These are phyloP conservation scores for Lottia scabra DNA, from an alignment of 2,888 invertebrate species.

Conservation along the genomic window DNA sequence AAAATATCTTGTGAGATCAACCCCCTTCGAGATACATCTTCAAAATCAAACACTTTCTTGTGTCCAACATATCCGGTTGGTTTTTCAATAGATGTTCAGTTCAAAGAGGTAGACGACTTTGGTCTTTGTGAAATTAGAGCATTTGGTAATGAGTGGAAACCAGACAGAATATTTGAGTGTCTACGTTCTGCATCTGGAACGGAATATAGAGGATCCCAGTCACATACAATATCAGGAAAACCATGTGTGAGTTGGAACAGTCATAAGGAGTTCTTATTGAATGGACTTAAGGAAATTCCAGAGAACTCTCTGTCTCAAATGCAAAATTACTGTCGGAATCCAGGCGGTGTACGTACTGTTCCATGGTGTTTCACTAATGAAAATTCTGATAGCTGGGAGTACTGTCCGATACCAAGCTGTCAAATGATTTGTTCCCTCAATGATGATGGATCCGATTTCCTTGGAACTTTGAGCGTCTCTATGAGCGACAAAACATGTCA, in stretches of 20 bases:
- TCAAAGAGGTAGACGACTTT: background rate
- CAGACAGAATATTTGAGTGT: constrained; percentile 9
- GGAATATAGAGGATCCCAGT: constrained; percentile 11
- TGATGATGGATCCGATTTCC: background rate
- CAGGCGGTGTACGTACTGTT: background rate
- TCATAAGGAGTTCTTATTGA: background rate
- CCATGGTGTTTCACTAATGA: background rate
- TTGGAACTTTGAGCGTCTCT: background rate
- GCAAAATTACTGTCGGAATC: constrained; percentile 7
- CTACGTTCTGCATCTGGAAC: constrained; percentile 1
- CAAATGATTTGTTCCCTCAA: background rate
- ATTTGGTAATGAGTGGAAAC: background rate
- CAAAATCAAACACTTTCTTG: background rate
- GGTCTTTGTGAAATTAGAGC: background rate
- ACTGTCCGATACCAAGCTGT: background rate
- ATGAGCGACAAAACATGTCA: background rate
- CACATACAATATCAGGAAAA: background rate
- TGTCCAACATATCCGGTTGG: background rate
- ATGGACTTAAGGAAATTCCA: background rate
- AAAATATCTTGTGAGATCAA: background rate
- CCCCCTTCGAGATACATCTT: background rate
- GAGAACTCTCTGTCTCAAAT: background rate
- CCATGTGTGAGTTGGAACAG: background rate
- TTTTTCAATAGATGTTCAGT: background rate
- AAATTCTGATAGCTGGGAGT: background rate